Evolutionary conservation across 2,113 vertebrate species (phyloP).

Genomic region (Todiramphus saurophagus): DNA sequence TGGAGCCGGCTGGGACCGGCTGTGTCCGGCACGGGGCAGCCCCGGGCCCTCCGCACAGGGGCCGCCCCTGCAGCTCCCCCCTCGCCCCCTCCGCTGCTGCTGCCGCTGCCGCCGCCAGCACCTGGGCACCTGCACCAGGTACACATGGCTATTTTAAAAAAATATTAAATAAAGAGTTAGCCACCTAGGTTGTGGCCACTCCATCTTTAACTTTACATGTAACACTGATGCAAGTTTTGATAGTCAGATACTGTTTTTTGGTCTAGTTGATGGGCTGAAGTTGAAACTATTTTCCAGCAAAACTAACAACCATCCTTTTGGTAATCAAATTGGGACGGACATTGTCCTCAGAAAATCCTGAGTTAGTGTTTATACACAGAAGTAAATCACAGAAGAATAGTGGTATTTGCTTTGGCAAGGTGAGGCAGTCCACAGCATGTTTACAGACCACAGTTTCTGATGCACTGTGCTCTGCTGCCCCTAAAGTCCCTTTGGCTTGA

Average conservation of each 20-base stretch:
- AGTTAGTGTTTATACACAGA: background rate
- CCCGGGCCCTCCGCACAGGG: too few species aligned
- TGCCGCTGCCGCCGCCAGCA: too few species aligned
- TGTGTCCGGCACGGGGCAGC: too few species aligned
- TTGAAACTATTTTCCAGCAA: background rate
- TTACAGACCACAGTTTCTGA: background rate
- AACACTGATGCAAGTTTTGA: background rate
- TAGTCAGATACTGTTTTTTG: background rate
- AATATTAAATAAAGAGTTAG: background rate
- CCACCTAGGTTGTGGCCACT: background rate
- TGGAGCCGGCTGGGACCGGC: too few species aligned
- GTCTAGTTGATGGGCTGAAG: background rate
- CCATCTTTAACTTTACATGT: background rate
- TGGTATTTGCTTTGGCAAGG: background rate
- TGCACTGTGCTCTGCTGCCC: background rate
- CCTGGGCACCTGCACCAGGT: rapidly evolving
- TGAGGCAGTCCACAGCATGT: background rate
- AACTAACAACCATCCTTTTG: background rate
- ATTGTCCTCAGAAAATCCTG: background rate
- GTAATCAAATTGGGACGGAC: background rate
- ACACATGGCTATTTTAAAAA: too few species aligned
- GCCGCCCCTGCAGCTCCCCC: too few species aligned
- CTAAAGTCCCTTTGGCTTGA: background rate
- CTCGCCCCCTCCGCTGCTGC: too few species aligned
- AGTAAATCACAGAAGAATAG: background rate